These are phyloP conservation scores for Anguilla marmorata DNA, from an alignment of 2,797 vertebrate species.

Conservation along the genomic window DNA sequence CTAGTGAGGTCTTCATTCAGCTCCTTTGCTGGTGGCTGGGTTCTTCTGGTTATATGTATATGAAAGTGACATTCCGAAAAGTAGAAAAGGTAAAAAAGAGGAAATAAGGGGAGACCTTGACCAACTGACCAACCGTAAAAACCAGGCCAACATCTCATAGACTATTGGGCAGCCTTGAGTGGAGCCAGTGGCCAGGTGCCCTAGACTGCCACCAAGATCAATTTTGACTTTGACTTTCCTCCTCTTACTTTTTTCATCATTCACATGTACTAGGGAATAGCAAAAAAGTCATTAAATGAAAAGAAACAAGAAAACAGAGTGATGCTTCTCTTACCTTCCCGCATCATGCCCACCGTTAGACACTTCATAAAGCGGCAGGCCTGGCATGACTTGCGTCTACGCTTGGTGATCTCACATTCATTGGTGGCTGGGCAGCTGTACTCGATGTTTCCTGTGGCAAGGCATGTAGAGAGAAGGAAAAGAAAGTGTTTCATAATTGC, in stretches of 20 bases:
- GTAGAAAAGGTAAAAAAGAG: slow-evolving; percentile 1
- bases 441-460: slow-evolving; percentile 90
- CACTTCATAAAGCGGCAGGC: slow-evolving; percentile 99
- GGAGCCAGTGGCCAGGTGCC: slow-evolving; percentile 54
- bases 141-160: slow-evolving; percentile 63
- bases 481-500: slow-evolving; percentile 58
- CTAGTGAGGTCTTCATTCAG: slow-evolving; percentile 39
- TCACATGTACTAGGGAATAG: slow-evolving; percentile 34
- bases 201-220: slow-evolving; percentile 72
- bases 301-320: not conserved
- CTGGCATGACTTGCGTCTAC: slow-evolving; percentile 98
- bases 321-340: slow-evolving; percentile 78
- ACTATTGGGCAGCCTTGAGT: slow-evolving; percentile 45
- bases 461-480: slow-evolving; percentile 59
- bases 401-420: slow-evolving; percentile 99
- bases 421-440: slow-evolving; percentile 99
- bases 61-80: slow-evolving; percentile 42
- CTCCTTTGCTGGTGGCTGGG: slow-evolving; percentile 41
- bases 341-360: slow-evolving; percentile 98
- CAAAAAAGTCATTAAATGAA: not conserved
- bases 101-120: not conserved
- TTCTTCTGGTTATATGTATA: slow-evolving; percentile 46
- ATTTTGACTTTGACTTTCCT: slow-evolving; percentile 77
- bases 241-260: slow-evolving; percentile 5
- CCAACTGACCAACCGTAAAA: slow-evolving; percentile 46